Base-by-base conservation (phyloP, 2,797 vertebrate genomes). In the Chromis chromis region DNA sequence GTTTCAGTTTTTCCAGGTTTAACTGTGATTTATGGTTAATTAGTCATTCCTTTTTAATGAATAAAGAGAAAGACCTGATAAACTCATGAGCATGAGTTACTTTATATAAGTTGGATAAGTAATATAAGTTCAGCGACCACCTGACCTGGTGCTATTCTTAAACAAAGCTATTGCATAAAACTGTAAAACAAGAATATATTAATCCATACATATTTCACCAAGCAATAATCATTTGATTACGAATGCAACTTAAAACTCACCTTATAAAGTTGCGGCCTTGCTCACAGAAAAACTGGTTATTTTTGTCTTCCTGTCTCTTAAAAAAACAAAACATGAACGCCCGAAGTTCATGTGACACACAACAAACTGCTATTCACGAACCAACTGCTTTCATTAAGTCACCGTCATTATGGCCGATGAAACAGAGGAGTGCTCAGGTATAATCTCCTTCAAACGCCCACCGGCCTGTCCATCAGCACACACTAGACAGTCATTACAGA, bases 401-500 rank as follows among this genome's bases (percentile, higher is more conserved):
- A 44, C 57, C 25, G 0, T 76, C 66, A 74, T 82, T 78, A 78
- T 40, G 56, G 76, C 74, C 49, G 22, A 80, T 73, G 76, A 79
- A 80, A 74, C 62, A 75, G 59, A 56, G 0, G 52, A 82, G 82
- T 76, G 79, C 76, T 89, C 82, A 48, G 85, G 85, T 85, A 67
- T 87, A 84, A 89, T 85, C 86, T 86, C 83, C 82, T 89, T 72
- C 79, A 86, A 78, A 85, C 92, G 62, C 90, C 88, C 88, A 89
- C 85, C 1, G 21, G 58, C 74, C 48, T 44, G 79, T 85, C 87
- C 81, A 76, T 81, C 87, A 87, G 64, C 17, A 65, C 78, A 63
- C 87, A 88, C 86, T 80, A 80, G 58, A 83, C 78, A 57, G 73
- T 87, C 85, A 88, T 92, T 88, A 88, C 63, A 76, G 63, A 81